Conservation (phyloP, 1,140 invertebrate species). For the Musca vetustissima region DNA sequence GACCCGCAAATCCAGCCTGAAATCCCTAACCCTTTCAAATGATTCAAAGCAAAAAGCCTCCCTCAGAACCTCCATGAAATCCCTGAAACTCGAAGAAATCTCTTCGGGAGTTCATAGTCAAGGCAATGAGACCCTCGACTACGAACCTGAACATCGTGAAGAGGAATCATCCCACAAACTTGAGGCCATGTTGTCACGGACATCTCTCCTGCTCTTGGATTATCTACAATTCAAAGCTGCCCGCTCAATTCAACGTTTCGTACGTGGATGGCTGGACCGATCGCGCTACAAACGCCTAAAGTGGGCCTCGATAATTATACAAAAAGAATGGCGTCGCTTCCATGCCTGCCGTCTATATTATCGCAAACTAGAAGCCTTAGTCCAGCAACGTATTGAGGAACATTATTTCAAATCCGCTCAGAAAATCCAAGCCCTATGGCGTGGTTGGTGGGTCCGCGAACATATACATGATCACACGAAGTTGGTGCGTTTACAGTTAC, state of each 20-base stretch:
- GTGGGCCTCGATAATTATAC: conserved; percentile 39
- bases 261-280: conserved; percentile 21
- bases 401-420: conserved; percentile 32
- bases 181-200: conserved; percentile 22
- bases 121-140: neutral
- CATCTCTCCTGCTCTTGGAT: conserved; percentile 34
- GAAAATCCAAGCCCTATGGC: conserved; percentile 45
- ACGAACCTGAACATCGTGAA: neutral
- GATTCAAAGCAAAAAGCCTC: neutral
- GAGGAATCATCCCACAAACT: neutral
- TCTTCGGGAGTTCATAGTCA: neutral
- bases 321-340: conserved; percentile 41
- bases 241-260: conserved; percentile 33
- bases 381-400: conserved; percentile 29
- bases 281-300: neutral
- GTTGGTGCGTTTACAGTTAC: conserved; percentile 30
- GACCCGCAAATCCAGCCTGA: neutral
- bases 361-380: conserved; percentile 26
- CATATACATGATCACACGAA: conserved; percentile 37
- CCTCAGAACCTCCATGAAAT: neutral
- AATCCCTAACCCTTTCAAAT: neutral
- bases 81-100: neutral
- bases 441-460: conserved; percentile 36
- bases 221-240: conserved; percentile 42
- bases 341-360: conserved; percentile 21